These are phyloP conservation scores for Chrysodeixis includens DNA, from an alignment of 2,888 invertebrate genomes.

Conservation along the genomic window DNA sequence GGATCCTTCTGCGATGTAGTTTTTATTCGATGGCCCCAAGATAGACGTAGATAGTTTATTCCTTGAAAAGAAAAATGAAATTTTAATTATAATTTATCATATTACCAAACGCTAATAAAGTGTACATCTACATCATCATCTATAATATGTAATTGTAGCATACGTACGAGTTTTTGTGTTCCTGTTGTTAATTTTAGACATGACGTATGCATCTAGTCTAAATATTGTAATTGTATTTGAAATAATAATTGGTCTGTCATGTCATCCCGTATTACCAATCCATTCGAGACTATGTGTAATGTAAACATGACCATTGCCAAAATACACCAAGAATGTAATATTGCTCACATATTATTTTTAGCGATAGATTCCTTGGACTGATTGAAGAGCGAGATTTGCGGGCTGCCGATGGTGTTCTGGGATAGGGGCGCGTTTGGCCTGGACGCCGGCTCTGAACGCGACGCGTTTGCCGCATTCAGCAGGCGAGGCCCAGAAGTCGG, in stretches of 20 bases:
- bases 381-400: slow-evolving; percentile 82
- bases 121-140: too few relatives aligned
- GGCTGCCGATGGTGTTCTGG: slow-evolving; percentile 68
- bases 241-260: too few relatives aligned
- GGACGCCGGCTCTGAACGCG: slow-evolving; percentile 49
- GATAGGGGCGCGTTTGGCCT: slow-evolving; percentile 43
- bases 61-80: slow-evolving; percentile 59
- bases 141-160: too few relatives aligned
- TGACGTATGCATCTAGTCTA: too few relatives aligned
- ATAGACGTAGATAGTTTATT: slow-evolving; percentile 83
- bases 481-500: slow-evolving; percentile 54
- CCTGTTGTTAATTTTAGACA: too few relatives aligned
- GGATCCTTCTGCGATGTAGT: slow-evolving; percentile 85
- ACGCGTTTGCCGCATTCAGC: slow-evolving; percentile 47
- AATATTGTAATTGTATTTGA: too few relatives aligned
- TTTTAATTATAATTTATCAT: neutral
- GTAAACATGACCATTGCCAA: neutral
- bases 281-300: too few relatives aligned
- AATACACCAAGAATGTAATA: neutral
- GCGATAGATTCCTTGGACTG: slow-evolving; percentile 83
- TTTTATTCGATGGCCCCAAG: slow-evolving; percentile 83
- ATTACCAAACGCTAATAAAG: too few relatives aligned
- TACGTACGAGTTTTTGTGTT: too few relatives aligned
- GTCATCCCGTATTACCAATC: too few relatives aligned
- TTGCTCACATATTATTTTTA: slow-evolving; percentile 76